Base-by-base conservation (phyloP, 92 coral and sea anemone genomes). In the Scolanthus callimorphus region DNA sequence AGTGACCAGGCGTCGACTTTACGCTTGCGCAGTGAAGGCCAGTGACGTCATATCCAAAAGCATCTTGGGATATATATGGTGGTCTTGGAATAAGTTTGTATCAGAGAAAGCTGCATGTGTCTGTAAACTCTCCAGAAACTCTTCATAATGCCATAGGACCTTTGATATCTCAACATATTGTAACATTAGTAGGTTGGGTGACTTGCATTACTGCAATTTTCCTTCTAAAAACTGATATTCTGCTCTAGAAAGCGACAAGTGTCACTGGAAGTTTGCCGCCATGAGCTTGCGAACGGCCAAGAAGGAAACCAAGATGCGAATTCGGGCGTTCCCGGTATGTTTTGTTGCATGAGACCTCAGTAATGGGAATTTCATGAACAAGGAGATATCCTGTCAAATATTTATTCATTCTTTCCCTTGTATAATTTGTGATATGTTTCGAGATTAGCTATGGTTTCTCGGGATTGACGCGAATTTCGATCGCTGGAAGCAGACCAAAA, bases 291-390 rank as follows among this genome's bases (percentile, higher is more conserved):
- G 95, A 68, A 2, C 95, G 34, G 85, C 85, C 57, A 91, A 91
- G 85, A 91, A 90, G 73, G 97, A 89, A 66, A 91, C 91, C 58
- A 91, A 91, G 70, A 91, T 90, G 97, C 71, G 97, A 59, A 90
- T 90, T 79, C 92, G 97, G 78, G 97, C 97, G 63, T 90, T 88
- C 68, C 96, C 96, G 90, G 87, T 80, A 85, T 37, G 87, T 80
- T 63, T 69, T 25, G 46, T 17, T 49, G n/a, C n/a, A n/a, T n/a
- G n/a, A n/a, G n/a, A n/a, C n/a, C n/a, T n/a, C n/a, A n/a, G n/a
- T n/a, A n/a, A n/a, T n/a, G n/a, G n/a, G n/a, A n/a, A n/a, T n/a
- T n/a, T n/a, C n/a, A n/a, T n/a, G n/a, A n/a, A n/a, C n/a, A n/a
- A n/a, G n/a, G n/a, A n/a, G n/a, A n/a, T n/a, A n/a, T n/a, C n/a